A percentile compares a stretch with the other conserved stretches of the same genome.
These are phyloP conservation scores for Vidua macroura DNA, from an alignment of 2,113 vertebrate genomes.

Conservation along the genomic window DNA sequence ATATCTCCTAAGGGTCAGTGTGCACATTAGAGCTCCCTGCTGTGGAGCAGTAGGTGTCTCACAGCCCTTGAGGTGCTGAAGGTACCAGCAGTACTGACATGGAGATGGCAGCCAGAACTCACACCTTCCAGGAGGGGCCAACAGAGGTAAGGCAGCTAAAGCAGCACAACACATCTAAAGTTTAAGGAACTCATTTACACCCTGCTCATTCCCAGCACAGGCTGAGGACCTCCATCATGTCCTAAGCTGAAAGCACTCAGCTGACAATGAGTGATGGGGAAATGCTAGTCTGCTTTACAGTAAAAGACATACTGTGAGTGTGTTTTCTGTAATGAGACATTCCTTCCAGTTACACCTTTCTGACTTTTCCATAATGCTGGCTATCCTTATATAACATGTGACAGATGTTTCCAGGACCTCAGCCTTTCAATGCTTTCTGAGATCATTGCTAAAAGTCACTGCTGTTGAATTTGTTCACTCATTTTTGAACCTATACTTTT, in stretches of 20 bases:
- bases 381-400: neutral
- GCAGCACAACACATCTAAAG: neutral
- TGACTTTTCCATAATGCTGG: neutral
- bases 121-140: neutral
- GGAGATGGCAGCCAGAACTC: neutral
- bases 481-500: neutral
- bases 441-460: neutral
- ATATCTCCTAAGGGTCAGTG: neutral
- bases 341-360: neutral
- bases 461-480: neutral
- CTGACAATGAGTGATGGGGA: neutral
- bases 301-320: rapidly evolving
- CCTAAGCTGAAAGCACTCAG: neutral
- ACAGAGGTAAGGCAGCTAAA: neutral
- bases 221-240: neutral
- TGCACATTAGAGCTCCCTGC: neutral
- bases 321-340: neutral
- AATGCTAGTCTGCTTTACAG: neutral
- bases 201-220: neutral
- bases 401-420: neutral
- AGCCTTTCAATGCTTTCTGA: neutral
- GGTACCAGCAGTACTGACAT: neutral
- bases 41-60: neutral
- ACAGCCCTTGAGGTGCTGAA: neutral
- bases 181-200: neutral